Evolutionary conservation across 2,888 invertebrate genomes (phyloP).

Genomic region (Drosophila testacea): DNA sequence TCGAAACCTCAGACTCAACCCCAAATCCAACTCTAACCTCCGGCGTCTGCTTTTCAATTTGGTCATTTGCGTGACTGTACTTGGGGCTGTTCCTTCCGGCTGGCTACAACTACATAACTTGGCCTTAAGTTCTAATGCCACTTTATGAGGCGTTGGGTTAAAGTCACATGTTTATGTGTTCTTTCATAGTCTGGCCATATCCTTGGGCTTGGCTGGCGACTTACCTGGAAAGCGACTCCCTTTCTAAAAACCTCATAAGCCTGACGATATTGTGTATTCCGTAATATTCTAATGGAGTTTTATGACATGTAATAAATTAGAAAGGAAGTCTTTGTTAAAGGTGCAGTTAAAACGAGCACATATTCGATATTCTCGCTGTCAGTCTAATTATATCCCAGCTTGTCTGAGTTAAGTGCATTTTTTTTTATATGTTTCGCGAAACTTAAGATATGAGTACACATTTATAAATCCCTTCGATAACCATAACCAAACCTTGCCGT

Average conservation of each 20-base stretch:
- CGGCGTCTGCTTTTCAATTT: slow-evolving; percentile 43
- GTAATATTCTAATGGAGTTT: slow-evolving; percentile 27
- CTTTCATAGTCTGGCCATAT: background rate
- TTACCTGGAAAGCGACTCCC: slow-evolving; percentile 7
- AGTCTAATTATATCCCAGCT: slow-evolving; percentile 8
- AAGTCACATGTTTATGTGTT: slow-evolving; percentile 37
- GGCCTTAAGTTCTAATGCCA: slow-evolving; percentile 55
- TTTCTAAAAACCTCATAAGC: slow-evolving; percentile 10
- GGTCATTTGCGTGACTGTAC: slow-evolving; percentile 54
- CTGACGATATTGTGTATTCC: slow-evolving; percentile 12
- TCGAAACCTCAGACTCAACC: background rate
- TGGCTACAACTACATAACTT: slow-evolving; percentile 29
- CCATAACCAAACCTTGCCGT: background rate
- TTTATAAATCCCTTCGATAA: background rate
- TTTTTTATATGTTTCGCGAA: slow-evolving; percentile 7
- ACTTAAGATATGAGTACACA: background rate
- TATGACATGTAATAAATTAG: slow-evolving; percentile 26
- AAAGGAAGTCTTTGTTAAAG: slow-evolving; percentile 6
- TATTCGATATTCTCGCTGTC: background rate
- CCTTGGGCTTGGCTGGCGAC: slow-evolving; percentile 27
- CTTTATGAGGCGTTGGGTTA: slow-evolving; percentile 53
- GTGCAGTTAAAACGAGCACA: slow-evolving; percentile 9
- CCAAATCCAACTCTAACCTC: slow-evolving; percentile 8
- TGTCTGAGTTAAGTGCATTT: slow-evolving; percentile 4
- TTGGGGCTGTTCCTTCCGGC: slow-evolving; percentile 19